Evolutionary conservation across 2,888 invertebrate genomes (phyloP).

Genomic region (Chelonus formosanus): DNA sequence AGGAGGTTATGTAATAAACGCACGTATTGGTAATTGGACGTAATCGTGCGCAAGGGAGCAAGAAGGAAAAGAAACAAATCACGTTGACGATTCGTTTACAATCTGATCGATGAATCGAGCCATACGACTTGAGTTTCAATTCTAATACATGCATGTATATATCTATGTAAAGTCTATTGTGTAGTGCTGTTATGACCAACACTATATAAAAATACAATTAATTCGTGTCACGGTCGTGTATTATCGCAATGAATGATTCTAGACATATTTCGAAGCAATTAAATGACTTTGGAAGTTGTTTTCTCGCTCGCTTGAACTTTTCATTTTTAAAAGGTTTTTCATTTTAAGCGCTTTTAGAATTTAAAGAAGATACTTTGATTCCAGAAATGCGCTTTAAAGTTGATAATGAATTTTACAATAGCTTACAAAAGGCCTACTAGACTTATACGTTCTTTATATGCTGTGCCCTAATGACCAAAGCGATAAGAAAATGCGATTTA

Average conservation of each 20-base stretch:
- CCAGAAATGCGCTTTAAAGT: too few species aligned
- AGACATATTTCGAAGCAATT: constrained; percentile 21
- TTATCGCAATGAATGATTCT: constrained; percentile 37
- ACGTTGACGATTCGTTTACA: constrained; percentile 29
- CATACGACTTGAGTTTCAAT: constrained; percentile 20
- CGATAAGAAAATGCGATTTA: constrained; percentile 25
- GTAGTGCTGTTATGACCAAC: constrained; percentile 30
- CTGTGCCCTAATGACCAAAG: constrained; percentile 26
- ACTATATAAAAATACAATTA: constrained; percentile 53
- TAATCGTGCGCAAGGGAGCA: constrained; percentile 31
- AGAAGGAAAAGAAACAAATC: constrained; percentile 31
- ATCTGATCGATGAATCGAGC: constrained; percentile 37
- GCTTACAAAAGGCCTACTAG: constrained; percentile 1
- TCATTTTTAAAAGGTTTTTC: too few species aligned
- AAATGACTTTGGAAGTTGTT: constrained; percentile 22
- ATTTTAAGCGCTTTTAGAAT: too few species aligned
- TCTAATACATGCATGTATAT: constrained; percentile 16
- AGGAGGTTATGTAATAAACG: constrained; percentile 35
- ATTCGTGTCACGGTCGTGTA: constrained; percentile 53
- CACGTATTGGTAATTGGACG: constrained; percentile 39
- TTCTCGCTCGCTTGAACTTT: not conserved
- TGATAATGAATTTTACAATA: constrained; percentile 4
- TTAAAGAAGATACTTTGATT: too few species aligned
- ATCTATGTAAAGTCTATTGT: constrained; percentile 6
- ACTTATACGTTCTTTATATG: constrained; percentile 11